Evolutionary conservation across 2,797 vertebrate species (phyloP), one percentile per base, ranked within the genome.

Genomic region (Lycodopsis pacificus): DNA sequence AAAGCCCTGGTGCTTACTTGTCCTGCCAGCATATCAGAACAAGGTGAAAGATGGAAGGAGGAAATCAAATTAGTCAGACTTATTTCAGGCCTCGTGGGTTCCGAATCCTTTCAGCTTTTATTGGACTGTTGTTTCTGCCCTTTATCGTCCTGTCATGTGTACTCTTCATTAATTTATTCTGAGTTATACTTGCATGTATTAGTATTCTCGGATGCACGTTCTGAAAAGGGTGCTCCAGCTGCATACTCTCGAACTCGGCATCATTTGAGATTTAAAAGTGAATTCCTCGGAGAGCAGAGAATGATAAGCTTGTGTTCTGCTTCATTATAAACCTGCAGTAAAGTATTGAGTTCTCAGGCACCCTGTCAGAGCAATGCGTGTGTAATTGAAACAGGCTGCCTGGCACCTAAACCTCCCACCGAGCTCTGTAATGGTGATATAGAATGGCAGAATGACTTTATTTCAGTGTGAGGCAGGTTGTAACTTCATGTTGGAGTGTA

Each of bases 31-130:
- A 32, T 17, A 71, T 65, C 65, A 81, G n/a, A 40, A 51, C 57
- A 15, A 17, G 10, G 3, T 27, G 54, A 54, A 48, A 20, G 30
- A 36, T 20, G 7, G 8, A 11, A 30, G 42, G n/a, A 65, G n/a
- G 27, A 67, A 77, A 71, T 79, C 13, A 13, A 59, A 69, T 62
- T 25, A 65, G 44, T 65, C 59, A 13, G 48, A 72, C 73, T 76
- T 48, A 56, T 74, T 67, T 64, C n/a, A 64, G 57, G 36, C 34
- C 76, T 62, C 0, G 19, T 66, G 68, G 59, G 40, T 32, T 57
- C 14, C 12, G 11, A 38, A 34, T 5, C 67, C 51, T 59, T 54
- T 44, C 10, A 7, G 22, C 38, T 13, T 64, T 59, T 13, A 56
- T 0, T 14, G 20, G 14, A 25, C 32, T 70, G 69, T 51, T 77